Base-by-base conservation (phyloP, 2,888 invertebrate genomes). In the Nomada hirtipes region DNA sequence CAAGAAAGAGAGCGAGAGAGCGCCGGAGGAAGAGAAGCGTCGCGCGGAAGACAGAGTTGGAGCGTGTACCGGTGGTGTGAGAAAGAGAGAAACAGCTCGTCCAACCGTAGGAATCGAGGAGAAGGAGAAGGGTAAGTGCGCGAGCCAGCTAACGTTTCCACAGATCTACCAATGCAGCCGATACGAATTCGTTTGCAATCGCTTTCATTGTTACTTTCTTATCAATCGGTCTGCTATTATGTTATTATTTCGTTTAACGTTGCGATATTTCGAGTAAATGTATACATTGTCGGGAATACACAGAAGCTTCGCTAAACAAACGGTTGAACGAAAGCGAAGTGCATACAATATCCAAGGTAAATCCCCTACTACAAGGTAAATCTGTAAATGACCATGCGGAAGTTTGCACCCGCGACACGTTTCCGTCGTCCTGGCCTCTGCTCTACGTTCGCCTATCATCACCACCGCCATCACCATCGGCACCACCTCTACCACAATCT, bases 61-160 rank as follows among this genome's bases (percentile, higher is more conserved):
- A 57, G 68, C 26, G 55, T 47, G 80, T 52, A 50, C 42, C 59
- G 23, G 36, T 50, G 52, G 73, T 63, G 52, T 69, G 76, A 76
- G 71, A 68, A 76, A 69, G 76, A 59, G 52, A 63, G 69, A 60
- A 60, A 72, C 69, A 78, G 68, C 69, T 60, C 47, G 79, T 50
- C 64, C 65, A 77, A 75, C 67, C 64, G 72, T 73, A 78, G 72
- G 67, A 79, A 72, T 50, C 72, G 69, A 76, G 50, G 67, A 61
- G 82, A 69, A 71, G 65, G 77, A 77, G 82, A 82, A 83, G 83
- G 83, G 83, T 83, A 82, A 83, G 82, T 83, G 65, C 79, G 82
- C 79, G 69, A 82, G 72, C 57, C 55, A 72, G 69, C 63, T 72
- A 76, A 72, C 69, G 65, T 83, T 82, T 79, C 73, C 79, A 74